Conservation (phyloP, 2,888 invertebrate genomes). For the Amiota mariae region DNA sequence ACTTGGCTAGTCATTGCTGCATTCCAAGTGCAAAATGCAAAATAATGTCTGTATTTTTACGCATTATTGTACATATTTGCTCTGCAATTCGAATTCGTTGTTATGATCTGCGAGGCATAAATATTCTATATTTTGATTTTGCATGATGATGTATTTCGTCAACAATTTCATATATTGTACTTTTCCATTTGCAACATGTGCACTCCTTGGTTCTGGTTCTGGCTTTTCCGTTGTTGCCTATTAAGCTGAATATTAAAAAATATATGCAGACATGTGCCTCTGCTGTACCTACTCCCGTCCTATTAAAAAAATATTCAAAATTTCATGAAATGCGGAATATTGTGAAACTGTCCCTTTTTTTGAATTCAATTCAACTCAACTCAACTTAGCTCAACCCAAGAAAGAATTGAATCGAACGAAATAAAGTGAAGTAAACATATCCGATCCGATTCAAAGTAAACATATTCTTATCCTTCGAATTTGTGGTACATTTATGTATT, state of each 20-base stretch:
- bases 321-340: conserved; percentile 21
- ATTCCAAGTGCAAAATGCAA: conserved; percentile 7
- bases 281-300: conserved; percentile 39
- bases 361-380: not conserved
- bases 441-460: not conserved
- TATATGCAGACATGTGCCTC: conserved; percentile 32
- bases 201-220: not conserved
- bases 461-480: not conserved
- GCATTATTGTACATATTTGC: conserved; percentile 17
- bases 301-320: conserved; percentile 28
- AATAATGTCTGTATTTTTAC: conserved; percentile 29
- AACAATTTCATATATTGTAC: conserved; percentile 7
- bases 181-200: conserved; percentile 26
- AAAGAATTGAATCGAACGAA: too few species aligned
- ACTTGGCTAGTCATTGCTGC: too few species aligned
- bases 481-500: conserved; percentile 50
- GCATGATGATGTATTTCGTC: conserved; percentile 25
- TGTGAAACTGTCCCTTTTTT: conserved; percentile 50
- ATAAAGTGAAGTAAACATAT: too few species aligned
- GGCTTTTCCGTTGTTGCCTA: conserved; percentile 51
- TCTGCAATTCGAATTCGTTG: conserved; percentile 21
- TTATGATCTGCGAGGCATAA: conserved; percentile 18
- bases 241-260: conserved; percentile 65
- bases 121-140: not conserved
- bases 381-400: too few species aligned